Evolutionary conservation across 2,797 vertebrate genomes (phyloP).

Genomic region (Sebastes jordani): DNA sequence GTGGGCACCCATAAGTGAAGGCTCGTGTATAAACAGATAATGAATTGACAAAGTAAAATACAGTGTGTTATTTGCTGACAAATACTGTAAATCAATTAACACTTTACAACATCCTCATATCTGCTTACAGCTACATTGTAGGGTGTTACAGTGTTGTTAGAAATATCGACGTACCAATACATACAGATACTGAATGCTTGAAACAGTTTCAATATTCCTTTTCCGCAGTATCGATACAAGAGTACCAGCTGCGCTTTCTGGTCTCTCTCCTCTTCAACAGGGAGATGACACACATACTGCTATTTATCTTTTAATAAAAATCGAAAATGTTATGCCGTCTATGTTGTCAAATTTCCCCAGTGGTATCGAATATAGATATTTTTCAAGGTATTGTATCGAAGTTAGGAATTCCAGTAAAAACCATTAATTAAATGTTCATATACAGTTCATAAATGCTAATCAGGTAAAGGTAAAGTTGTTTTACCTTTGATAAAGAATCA

Average conservation of each 20-base stretch:
- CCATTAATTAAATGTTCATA: neutral
- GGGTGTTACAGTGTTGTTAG: neutral
- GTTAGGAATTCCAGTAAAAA: neutral
- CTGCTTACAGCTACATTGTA: neutral
- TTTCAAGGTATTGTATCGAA: too few species aligned
- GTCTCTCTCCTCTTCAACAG: fast-evolving
- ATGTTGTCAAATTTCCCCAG: too few species aligned
- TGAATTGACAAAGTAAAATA: neutral
- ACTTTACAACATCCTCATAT: neutral
- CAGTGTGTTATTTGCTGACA: neutral
- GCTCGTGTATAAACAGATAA: neutral
- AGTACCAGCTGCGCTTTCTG: too few species aligned
- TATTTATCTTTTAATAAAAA: too few species aligned
- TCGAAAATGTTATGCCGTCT: too few species aligned
- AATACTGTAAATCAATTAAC: neutral
- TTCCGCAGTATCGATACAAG: too few species aligned
- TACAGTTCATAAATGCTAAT: neutral
- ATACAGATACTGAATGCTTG: too few species aligned
- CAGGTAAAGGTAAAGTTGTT: fast-evolving
- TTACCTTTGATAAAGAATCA: neutral
- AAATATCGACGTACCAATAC: too few species aligned
- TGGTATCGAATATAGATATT: too few species aligned
- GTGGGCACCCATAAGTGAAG: neutral
- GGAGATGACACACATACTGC: too few species aligned
- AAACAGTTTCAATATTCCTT: too few species aligned